Evolutionary conservation across 2,797 vertebrate species (phyloP).

Genomic region (Amniataba percoides): DNA sequence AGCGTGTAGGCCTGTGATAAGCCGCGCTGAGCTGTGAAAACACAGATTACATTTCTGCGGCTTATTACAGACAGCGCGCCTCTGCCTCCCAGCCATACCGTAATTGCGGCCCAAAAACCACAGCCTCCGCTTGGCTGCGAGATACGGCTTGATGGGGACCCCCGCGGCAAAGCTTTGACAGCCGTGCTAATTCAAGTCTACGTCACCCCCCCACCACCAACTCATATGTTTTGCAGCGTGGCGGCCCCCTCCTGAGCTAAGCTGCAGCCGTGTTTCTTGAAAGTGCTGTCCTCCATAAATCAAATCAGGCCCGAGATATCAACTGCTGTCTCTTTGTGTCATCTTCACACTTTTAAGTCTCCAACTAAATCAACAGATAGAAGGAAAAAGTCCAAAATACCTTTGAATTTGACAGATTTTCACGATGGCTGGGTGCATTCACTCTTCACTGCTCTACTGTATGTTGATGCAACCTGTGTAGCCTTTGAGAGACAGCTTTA

Average conservation of each 20-base stretch:
- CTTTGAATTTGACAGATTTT: conserved; percentile 6
- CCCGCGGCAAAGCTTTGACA: conserved; percentile 75
- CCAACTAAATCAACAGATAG: conserved; percentile 31
- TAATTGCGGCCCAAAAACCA: conserved; percentile 75
- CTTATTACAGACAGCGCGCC: conserved; percentile 75
- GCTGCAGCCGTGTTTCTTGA: conserved; percentile 52
- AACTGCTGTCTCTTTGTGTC: conserved; percentile 43
- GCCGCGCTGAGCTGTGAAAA: conserved; percentile 86
- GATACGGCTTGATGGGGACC: conserved; percentile 72
- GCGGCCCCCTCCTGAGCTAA: conserved; percentile 57
- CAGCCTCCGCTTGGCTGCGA: conserved; percentile 72
- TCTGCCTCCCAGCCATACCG: conserved; percentile 71
- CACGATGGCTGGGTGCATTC: conserved; percentile 22
- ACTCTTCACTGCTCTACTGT: background rate
- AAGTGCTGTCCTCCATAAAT: conserved; percentile 56
- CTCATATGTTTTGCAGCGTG: conserved; percentile 51
- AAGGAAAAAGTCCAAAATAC: conserved; percentile 13
- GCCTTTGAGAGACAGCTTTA: conserved; percentile 44
- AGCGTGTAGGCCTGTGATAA: conserved; percentile 83
- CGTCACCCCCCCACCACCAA: conserved; percentile 14
- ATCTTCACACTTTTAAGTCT: conserved; percentile 40
- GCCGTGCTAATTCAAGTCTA: conserved; percentile 80
- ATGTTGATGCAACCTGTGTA: conserved; percentile 13
- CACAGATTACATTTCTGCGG: conserved; percentile 86
- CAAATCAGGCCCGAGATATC: conserved; percentile 41